Base-by-base conservation (phyloP, 2,113 vertebrate species). In the Verasper variegatus region DNA sequence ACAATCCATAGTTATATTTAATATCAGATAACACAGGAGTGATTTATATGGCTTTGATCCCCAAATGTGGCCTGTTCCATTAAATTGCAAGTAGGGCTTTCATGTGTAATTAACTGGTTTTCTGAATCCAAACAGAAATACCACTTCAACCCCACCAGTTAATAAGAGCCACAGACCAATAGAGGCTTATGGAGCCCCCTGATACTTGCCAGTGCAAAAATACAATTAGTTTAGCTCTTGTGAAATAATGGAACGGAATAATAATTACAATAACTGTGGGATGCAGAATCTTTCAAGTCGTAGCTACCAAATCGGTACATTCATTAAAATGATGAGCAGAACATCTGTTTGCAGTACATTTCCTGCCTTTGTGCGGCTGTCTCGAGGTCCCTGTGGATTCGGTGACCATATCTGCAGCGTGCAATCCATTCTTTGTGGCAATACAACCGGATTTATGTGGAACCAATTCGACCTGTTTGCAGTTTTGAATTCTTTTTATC, bases 381-480 rank as follows among this genome's bases (percentile, higher is more conserved):
- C 42, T 74, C 63, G 62, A 52, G 73, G 49, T 71, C 66, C 59
- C 71, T 62, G 21, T 20, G 31, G 15, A 81, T 67, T 73, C 75
- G 71, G 63, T 60, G 64, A 73, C 80, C 40, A 68, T 75, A 78
- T 91, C 61, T 78, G 72, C 59, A 76, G 71, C 55, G 23, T 14
- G 78, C 45, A 85, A 81, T 70, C 35, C 71, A 63, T 35, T 79
- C 70, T 84, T 82, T 82, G 82, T 82, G 12, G 49, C 58, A 54
- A 79, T 64, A 89, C 83, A 86, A 85, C 70, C 70, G 69, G 82
- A 85, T 88, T 86, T 82, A 76, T 89, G 77, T 67, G 88, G 74
- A 86, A 84, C 88, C 77, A 88, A 86, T 88, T 76, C 12, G 12
- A 51, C 68, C 68, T 17, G 49, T 82, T 82, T 82, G 81, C 56